Conservation (phyloP, 2,797 vertebrate species). For the Lagothrix lagotricha region DNA sequence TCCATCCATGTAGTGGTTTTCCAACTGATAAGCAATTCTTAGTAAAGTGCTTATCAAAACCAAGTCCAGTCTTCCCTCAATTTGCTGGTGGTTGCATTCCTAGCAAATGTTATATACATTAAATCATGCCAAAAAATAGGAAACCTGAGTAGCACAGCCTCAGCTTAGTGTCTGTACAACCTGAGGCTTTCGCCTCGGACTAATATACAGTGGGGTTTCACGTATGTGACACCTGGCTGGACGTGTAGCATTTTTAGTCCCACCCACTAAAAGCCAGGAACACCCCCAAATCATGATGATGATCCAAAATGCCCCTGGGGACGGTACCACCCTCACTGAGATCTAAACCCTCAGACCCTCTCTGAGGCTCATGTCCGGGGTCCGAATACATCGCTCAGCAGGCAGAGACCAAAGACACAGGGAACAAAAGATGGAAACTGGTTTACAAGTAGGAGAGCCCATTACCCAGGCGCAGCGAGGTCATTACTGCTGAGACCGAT, state of each 20-base stretch:
- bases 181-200: background rate
- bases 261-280: background rate
- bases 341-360: background rate
- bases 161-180: background rate
- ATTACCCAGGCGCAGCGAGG: background rate
- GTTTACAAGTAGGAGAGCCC: background rate
- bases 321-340: background rate
- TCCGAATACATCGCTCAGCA: background rate
- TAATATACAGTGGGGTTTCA: background rate
- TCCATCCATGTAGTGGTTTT: background rate
- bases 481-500: background rate
- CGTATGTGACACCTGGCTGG: background rate
- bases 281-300: background rate
- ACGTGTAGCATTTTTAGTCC: background rate
- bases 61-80: background rate
- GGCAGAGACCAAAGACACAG: background rate
- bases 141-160: background rate
- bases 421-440: background rate
- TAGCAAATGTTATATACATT: background rate
- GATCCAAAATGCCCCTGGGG: background rate
- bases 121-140: background rate
- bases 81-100: background rate
- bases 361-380: background rate
- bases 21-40: background rate
- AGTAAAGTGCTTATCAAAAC: background rate